phyloP scores from a whole-genome alignment of 2,888 invertebrate genomes.

The Troides helena region DNA sequence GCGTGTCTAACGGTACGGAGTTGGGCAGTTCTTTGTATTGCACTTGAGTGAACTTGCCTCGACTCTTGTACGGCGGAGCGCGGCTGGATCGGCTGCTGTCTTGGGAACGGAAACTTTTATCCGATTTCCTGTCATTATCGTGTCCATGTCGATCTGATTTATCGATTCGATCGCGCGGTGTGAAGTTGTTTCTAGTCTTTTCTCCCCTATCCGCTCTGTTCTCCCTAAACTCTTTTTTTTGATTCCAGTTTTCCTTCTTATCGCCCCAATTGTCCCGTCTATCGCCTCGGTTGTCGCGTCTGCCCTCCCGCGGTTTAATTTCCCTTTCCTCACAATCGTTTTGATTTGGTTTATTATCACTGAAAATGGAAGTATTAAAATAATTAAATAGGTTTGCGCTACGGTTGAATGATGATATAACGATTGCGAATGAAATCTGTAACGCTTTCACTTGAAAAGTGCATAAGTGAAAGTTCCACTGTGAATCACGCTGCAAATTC shows the following conservation, averaged over 20 bases:
- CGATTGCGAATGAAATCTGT: constrained; percentile 34
- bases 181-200: constrained; percentile 54
- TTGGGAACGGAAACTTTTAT: constrained; percentile 55
- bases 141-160: constrained; percentile 51
- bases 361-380: constrained; percentile 31
- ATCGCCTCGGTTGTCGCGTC: constrained; percentile 44
- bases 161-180: constrained; percentile 62
- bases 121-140: constrained; percentile 55
- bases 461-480: constrained; percentile 28
- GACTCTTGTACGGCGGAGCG: constrained; percentile 55
- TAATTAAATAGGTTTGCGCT: constrained; percentile 14
- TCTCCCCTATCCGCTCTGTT: constrained; percentile 37
- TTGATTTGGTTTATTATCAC: constrained; percentile 50
- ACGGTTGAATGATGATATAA: constrained; percentile 24
- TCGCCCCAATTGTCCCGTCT: constrained; percentile 43
- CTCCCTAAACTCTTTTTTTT: constrained; percentile 45
- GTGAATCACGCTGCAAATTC: constrained; percentile 26
- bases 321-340: constrained; percentile 54
- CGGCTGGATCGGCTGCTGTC: constrained; percentile 49
- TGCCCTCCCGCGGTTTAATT: constrained; percentile 39
- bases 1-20: constrained; percentile 72
- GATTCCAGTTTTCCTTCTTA: constrained; percentile 46
- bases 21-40: constrained; percentile 62
- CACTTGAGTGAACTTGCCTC: constrained; percentile 58
- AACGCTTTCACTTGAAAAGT: constrained; percentile 27